phyloP scores from a whole-genome alignment of 2,888 invertebrate genomes.

The Leucophora obtusa region DNA sequence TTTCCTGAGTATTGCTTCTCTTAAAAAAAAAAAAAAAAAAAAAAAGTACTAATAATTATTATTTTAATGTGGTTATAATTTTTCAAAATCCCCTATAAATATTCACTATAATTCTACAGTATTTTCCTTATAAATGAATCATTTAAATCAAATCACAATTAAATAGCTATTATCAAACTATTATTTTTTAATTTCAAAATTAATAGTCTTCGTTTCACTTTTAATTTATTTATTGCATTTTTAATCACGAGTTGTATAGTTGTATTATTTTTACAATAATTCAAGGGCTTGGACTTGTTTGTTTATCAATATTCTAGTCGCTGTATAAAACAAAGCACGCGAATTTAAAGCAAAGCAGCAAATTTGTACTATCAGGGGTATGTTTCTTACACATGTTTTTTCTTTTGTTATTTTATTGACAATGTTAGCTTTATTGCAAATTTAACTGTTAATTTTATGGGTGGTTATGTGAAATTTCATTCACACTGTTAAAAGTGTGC shows the following conservation, averaged over 20 bases:
- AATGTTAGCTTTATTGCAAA: neutral
- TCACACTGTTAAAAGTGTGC: constrained; percentile 53
- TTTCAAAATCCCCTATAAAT: no score
- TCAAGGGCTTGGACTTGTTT: neutral
- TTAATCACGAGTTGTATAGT: neutral
- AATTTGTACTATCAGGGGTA: neutral
- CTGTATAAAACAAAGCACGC: neutral
- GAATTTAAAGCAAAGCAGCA: neutral
- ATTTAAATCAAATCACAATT: neutral
- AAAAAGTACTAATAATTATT: no score
- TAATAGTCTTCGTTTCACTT: neutral
- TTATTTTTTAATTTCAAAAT: neutral
- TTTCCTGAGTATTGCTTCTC: no score
- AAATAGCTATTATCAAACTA: neutral
- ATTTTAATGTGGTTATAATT: no score
- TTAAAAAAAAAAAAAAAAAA: no score
- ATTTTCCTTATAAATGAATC: neutral
- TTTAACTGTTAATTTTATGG: neutral
- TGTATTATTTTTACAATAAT: neutral
- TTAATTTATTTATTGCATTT: neutral
- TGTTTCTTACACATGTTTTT: constrained; percentile 2
- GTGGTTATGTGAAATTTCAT: constrained; percentile 17
- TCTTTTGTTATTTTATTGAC: constrained; percentile 4
- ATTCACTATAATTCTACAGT: no score
- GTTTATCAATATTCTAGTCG: neutral